Percentiles rank a stretch among this genome's conserved stretches.
Evolutionary conservation across 2,888 invertebrate species (phyloP).

Genomic region (Neoascia interrupta): DNA sequence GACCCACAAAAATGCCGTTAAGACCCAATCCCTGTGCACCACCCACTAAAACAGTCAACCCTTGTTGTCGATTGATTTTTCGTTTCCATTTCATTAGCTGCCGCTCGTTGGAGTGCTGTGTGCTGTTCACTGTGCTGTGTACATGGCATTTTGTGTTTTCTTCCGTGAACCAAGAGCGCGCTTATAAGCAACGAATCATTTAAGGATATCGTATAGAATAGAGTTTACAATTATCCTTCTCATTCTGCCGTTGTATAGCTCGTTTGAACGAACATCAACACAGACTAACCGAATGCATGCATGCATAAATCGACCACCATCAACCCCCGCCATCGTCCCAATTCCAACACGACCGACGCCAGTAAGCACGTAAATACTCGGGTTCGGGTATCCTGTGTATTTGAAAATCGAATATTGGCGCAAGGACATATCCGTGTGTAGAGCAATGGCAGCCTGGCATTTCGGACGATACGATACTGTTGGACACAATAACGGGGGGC

Average conservation of each 20-base stretch:
- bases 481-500: constrained; percentile 21
- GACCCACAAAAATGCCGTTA: constrained; percentile 50
- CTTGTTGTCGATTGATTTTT: constrained; percentile 45
- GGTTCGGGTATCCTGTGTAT: too few relatives aligned
- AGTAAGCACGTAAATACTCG: too few relatives aligned
- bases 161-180: constrained; percentile 9
- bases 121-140: not conserved
- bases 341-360: constrained; percentile 12
- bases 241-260: constrained; percentile 12
- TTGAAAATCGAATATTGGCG: constrained; percentile 29
- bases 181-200: constrained; percentile 38
- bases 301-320: constrained; percentile 44
- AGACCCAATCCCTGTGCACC: too few relatives aligned
- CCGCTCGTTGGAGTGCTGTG: too few relatives aligned
- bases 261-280: not conserved
- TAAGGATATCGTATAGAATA: constrained; percentile 38
- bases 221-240: constrained; percentile 44
- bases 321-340: not conserved
- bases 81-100: constrained; percentile 51
- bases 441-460: not conserved
- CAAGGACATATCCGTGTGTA: not conserved
- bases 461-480: constrained; percentile 8
- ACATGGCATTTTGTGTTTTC: constrained; percentile 11
- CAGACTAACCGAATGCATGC: constrained; percentile 19
- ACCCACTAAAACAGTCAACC: too few relatives aligned